phyloP scores from a whole-genome alignment of 2,797 vertebrate genomes.

The Numenius phaeopus region DNA sequence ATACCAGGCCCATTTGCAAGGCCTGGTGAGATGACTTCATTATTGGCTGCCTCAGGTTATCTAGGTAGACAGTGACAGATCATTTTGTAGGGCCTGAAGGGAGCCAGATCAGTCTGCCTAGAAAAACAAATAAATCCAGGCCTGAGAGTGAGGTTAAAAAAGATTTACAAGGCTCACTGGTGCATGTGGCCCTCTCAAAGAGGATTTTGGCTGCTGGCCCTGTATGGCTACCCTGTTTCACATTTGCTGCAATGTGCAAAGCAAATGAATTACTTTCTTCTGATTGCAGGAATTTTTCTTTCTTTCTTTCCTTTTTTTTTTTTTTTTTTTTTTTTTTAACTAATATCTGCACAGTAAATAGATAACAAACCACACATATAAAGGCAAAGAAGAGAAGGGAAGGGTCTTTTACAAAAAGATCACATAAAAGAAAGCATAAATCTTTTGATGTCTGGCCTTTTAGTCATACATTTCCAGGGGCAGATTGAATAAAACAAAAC shows the following conservation, averaged over 20 bases:
- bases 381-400: slow-evolving; percentile 33
- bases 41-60: slow-evolving; percentile 67
- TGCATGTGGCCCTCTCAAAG: slow-evolving; percentile 19
- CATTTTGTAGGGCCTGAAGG: slow-evolving; percentile 53
- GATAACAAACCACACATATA: not conserved
- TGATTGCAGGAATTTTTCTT: slow-evolving; percentile 39
- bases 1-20: slow-evolving; percentile 45
- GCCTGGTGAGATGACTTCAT: slow-evolving; percentile 65
- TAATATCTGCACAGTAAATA: slow-evolving; percentile 66
- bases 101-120: slow-evolving; percentile 68
- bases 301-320: not conserved
- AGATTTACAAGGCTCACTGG: slow-evolving; percentile 64
- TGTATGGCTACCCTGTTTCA: slow-evolving; percentile 9
- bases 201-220: slow-evolving; percentile 27
- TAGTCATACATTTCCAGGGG: slow-evolving; percentile 38
- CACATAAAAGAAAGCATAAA: slow-evolving; percentile 74
- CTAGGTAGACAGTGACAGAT: slow-evolving; percentile 75
- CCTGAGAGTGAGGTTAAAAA: slow-evolving; percentile 64
- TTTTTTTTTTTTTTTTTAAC: slow-evolving; percentile 44
- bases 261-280: not conserved
- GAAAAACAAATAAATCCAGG: slow-evolving; percentile 78
- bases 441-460: slow-evolving; percentile 75
- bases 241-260: slow-evolving; percentile 12
- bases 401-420: slow-evolving; percentile 53
- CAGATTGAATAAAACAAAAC: slow-evolving; percentile 64